phyloP scores from a whole-genome alignment of 2,113 vertebrate species.

The Zapus hudsonius region DNA sequence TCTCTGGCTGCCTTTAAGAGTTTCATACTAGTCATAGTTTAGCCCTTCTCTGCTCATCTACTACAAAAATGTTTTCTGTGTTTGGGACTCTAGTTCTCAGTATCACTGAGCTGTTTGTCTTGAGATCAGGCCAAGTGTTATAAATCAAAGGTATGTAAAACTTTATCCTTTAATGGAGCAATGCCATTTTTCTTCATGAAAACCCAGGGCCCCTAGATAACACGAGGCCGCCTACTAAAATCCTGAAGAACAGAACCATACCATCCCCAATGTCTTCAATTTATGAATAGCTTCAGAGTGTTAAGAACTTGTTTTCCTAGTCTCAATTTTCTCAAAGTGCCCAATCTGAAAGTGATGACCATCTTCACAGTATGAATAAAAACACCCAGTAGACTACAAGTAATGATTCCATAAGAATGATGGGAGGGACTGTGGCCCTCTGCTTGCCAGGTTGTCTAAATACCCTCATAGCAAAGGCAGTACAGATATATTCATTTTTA shows the following conservation, averaged over 20 bases:
- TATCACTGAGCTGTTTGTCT: conserved; percentile 68
- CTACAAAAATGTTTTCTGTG: conserved; percentile 49
- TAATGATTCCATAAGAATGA: background rate
- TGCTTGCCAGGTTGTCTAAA: background rate
- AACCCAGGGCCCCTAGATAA: conserved; percentile 59
- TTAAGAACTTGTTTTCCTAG: conserved; percentile 75
- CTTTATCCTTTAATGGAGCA: conserved; percentile 76
- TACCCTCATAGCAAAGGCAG: background rate
- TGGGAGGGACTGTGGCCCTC: background rate
- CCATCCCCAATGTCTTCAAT: conserved; percentile 56
- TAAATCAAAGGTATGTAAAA: conserved; percentile 71
- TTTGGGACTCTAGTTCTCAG: conserved; percentile 46
- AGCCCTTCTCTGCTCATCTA: conserved; percentile 17
- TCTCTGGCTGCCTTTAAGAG: background rate
- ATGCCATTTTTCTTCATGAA: conserved; percentile 77
- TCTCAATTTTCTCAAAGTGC: conserved; percentile 65
- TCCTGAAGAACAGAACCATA: conserved; percentile 57
- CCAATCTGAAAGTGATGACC: background rate
- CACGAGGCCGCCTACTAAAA: conserved; percentile 58
- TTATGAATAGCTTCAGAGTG: conserved; percentile 72
- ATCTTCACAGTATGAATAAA: background rate
- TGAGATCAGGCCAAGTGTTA: conserved; percentile 70
- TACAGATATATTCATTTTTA: background rate
- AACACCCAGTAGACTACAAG: background rate
- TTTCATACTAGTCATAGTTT: conserved; percentile 15